Evolutionary conservation across 2,888 invertebrate species (phyloP), one percentile per base, ranked within the genome.

Genomic region (Linnaemya tessellans): DNA sequence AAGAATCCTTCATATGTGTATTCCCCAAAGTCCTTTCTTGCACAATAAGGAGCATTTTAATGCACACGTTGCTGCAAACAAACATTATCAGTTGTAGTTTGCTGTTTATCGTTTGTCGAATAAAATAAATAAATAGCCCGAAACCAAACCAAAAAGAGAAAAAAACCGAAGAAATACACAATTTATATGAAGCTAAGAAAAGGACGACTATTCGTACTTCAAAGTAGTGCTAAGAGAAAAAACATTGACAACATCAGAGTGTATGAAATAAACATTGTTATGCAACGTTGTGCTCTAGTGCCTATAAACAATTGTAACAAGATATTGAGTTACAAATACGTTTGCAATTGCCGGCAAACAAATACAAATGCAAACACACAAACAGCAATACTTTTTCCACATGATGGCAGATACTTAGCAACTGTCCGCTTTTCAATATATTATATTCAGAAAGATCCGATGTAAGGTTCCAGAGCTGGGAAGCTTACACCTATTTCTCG

Each of bases 251-350:
- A 75, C 58, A 46, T 49, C 38, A 56, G 10, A 74, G 81, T 74
- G 79, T 85, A 85, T 85, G 78, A 79, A 85, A 82, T 79, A 85
- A 79, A 85, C 74, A 85, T 82, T 85, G 78, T 84, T 84, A 75
- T 81, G 81, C 84, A 73, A 70, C 81, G 84, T 88, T 90, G 89
- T 89, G 89, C 89, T 89, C 88, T 88, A 87, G 87, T 90, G 90
- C 90, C 89, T 89, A 87, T 88, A 89, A 89, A 90, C 90, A 89
- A 90, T 90, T 89, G 90, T 88, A 88, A 88, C 89, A 89, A 73
- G 62, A 89, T 89, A 88, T 89, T 30, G 30, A 87, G 89, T 88
- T 89, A 73, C 60, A 78, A 60, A 74, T 35, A 75, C 46, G 46
- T 38, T 54, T 56, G 9, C 41, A 56, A 56, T 5, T 22, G 70